Percentiles rank a stretch among this genome's conserved stretches.
phyloP scores from a whole-genome alignment of 1,140 invertebrate genomes.

The Drosophila ogumai region DNA sequence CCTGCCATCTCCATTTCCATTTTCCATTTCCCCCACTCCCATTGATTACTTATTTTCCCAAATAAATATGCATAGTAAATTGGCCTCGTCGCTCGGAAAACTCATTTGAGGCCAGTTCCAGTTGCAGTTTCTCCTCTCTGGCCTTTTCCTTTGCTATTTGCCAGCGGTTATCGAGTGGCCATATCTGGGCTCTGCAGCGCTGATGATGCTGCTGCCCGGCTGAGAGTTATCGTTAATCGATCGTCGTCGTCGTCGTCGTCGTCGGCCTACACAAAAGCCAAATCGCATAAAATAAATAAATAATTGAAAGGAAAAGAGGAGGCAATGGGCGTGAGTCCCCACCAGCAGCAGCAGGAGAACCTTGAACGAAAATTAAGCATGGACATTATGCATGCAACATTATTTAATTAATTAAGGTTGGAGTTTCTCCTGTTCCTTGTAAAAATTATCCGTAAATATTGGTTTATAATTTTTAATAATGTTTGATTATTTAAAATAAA shows the following conservation, averaged over 20 bases:
- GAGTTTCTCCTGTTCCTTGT: neutral
- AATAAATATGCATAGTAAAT: conserved; percentile 83
- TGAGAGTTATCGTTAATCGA: conserved; percentile 73
- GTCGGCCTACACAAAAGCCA: conserved; percentile 50
- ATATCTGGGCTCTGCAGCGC: conserved; percentile 51
- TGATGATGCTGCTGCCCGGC: conserved; percentile 32
- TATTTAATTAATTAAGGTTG: neutral
- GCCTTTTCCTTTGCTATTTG: conserved; percentile 13
- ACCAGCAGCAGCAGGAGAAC: neutral
- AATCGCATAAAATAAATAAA: conserved; percentile 49
- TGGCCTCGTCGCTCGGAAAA: conserved; percentile 36
- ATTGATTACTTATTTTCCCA: conserved; percentile 83
- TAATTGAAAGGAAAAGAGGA: conserved; percentile 35
- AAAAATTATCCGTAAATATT: neutral
- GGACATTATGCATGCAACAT: conserved; percentile 5
- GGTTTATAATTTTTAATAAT: neutral
- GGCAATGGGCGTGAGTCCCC: conserved; percentile 18
- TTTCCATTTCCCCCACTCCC: conserved; percentile 13
- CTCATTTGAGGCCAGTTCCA: conserved; percentile 58
- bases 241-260: conserved; percentile 22
- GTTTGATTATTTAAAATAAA: neutral
- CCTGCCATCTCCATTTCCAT: conserved; percentile 42
- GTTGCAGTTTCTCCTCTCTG: conserved; percentile 16
- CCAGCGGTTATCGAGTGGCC: conserved; percentile 63
- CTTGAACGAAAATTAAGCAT: conserved; percentile 17